phyloP scores from a whole-genome alignment of 2,888 invertebrate genomes.

The Trachelus tabidus region DNA sequence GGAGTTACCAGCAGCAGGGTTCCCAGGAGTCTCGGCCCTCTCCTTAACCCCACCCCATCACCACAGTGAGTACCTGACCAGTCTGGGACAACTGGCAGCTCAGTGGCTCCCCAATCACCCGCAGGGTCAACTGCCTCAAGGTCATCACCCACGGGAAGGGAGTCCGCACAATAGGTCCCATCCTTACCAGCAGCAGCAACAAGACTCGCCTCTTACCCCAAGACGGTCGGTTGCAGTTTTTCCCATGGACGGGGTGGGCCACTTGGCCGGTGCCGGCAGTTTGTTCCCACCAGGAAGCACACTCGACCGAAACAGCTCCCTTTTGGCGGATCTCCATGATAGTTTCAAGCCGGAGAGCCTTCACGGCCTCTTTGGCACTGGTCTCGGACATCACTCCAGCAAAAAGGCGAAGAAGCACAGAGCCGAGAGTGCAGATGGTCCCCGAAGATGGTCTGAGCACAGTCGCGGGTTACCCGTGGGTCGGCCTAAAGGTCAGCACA shows the following conservation, averaged over 20 bases:
- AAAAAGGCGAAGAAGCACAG: conserved; percentile 60
- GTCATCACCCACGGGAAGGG: conserved; percentile 52
- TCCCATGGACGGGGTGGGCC: conserved; percentile 52
- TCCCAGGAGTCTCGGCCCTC: conserved; percentile 72
- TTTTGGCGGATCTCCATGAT: conserved; percentile 57
- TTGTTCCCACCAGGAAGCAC: conserved; percentile 53
- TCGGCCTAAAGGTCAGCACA: conserved; percentile 91
- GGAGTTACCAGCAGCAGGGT: conserved; percentile 57
- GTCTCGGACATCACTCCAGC: conserved; percentile 40
- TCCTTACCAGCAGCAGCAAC: conserved; percentile 36
- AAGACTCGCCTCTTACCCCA: conserved; percentile 31
- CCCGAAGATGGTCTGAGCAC: conserved; percentile 59
- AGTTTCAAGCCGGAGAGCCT: conserved; percentile 60
- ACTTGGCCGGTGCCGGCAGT: conserved; percentile 43
- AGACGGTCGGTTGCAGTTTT: conserved; percentile 46
- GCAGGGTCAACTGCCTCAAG: conserved; percentile 44
- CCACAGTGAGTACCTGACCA: conserved; percentile 63
- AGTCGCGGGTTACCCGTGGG: conserved; percentile 71
- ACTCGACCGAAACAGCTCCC: conserved; percentile 49
- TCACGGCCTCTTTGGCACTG: conserved; percentile 54
- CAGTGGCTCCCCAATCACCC: conserved; percentile 60
- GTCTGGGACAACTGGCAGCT: conserved; percentile 58
- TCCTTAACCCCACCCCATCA: conserved; percentile 84
- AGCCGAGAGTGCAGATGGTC: conserved; percentile 36
- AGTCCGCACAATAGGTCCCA: conserved; percentile 52